A percentile compares a stretch with the other conserved stretches of the same genome.
Evolutionary conservation across 53 echinoderm and acorn worm genomes (phyloP).

Genomic region (Pentamera pediparva): DNA sequence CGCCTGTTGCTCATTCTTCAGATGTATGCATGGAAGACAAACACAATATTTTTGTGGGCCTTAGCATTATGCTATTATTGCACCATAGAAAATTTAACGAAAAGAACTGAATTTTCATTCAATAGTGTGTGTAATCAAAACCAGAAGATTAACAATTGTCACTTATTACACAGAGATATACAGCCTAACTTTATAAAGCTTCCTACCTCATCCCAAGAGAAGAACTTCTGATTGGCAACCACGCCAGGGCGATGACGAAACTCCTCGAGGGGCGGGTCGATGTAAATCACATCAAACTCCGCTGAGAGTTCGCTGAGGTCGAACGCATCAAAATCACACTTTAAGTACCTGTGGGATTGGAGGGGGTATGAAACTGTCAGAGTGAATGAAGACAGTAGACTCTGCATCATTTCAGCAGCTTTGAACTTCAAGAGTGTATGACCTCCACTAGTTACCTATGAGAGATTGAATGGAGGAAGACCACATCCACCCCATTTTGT

Average conservation of each 20-base stretch:
- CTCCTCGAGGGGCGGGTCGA: slow-evolving; percentile 86
- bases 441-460: too few relatives aligned
- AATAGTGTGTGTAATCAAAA: too few relatives aligned
- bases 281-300: slow-evolving; percentile 86
- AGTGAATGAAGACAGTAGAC: too few relatives aligned
- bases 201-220: slow-evolving; percentile 96
- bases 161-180: too few relatives aligned
- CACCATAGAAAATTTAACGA: not conserved
- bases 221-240: slow-evolving; percentile 83
- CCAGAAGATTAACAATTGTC: too few relatives aligned
- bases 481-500: too few relatives aligned
- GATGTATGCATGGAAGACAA: not conserved
- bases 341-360: slow-evolving; percentile 91
- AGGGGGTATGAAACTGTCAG: not conserved
- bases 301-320: slow-evolving; percentile 74
- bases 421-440: too few relatives aligned
- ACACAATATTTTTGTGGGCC: not conserved
- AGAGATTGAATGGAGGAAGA: too few relatives aligned
- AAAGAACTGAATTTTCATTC: too few relatives aligned
- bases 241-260: slow-evolving; percentile 90
- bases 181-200: too few relatives aligned
- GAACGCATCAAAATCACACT: slow-evolving; percentile 83
- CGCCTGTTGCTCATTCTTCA: not conserved
- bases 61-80: too few relatives aligned
- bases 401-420: too few relatives aligned